These are phyloP conservation scores for Diarsia rubi DNA, from an alignment of 2,888 invertebrate genomes.

Conservation along the genomic window DNA sequence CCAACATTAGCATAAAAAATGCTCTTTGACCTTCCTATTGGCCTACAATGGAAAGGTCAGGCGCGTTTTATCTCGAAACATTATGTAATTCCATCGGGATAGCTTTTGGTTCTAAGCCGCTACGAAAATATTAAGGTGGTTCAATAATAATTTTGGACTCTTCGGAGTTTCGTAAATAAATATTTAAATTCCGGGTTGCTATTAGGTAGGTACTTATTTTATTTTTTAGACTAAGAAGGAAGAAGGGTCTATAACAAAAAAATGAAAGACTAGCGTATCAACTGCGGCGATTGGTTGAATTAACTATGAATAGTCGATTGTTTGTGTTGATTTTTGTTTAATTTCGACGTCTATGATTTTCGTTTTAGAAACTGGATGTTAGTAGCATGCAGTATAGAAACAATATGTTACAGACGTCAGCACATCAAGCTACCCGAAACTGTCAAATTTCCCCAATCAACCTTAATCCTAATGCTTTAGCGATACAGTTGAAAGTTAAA, in stretches of 20 bases:
- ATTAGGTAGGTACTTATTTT: slow-evolving; percentile 8
- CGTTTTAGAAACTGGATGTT: neutral
- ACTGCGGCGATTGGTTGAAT: neutral
- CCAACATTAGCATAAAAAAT: slow-evolving; percentile 52
- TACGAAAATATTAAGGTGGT: slow-evolving; percentile 49
- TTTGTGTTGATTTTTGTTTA: neutral
- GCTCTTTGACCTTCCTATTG: slow-evolving; percentile 45
- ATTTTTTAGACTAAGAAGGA: slow-evolving; percentile 2
- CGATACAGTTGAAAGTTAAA: no score
- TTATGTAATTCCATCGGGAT: slow-evolving; percentile 58
- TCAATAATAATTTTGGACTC: slow-evolving; percentile 51
- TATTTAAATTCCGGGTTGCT: slow-evolving; percentile 32
- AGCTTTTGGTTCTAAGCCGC: slow-evolving; percentile 36
- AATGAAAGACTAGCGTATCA: neutral
- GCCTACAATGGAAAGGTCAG: slow-evolving; percentile 56
- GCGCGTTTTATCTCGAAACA: slow-evolving; percentile 54
- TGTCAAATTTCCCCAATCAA: no score
- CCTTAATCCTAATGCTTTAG: no score
- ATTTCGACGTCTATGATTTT: neutral
- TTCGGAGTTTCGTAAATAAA: slow-evolving; percentile 42
- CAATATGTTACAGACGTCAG: neutral
- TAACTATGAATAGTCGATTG: neutral
- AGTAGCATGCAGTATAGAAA: neutral
- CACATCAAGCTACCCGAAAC: no score
- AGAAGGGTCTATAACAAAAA: neutral